phyloP scores from a whole-genome alignment of 2,113 vertebrate genomes.

The Spilogale gracilis region DNA sequence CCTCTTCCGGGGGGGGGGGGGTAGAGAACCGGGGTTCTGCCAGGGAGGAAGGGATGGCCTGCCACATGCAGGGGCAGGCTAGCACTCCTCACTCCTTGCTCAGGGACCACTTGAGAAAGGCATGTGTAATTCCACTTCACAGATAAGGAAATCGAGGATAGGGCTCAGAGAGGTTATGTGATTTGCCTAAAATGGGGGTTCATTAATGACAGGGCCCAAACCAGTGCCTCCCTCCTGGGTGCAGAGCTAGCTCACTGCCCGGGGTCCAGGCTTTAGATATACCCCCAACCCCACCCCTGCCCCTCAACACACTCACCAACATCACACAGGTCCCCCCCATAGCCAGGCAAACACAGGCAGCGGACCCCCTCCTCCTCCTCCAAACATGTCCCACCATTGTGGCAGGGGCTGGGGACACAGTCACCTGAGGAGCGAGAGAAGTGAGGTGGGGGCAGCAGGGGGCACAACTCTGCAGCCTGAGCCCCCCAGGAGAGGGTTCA shows the following conservation, averaged over 20 bases:
- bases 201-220: background rate
- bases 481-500: background rate
- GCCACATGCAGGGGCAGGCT: background rate
- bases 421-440: constrained; percentile 88
- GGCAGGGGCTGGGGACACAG: constrained; percentile 93
- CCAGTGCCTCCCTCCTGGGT: background rate
- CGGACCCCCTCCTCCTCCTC: constrained; percentile 85
- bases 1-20: no score
- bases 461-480: background rate
- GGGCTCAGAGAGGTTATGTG: background rate
- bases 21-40: no score
- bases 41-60: background rate
- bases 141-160: background rate
- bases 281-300: background rate
- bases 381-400: constrained; percentile 95
- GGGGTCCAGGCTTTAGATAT: background rate
- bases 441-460: background rate
- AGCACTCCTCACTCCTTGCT: background rate
- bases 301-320: constrained; percentile 87
- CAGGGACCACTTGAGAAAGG: background rate
- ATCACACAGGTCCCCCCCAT: constrained; percentile 93
- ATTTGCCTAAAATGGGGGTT: background rate
- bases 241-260: background rate
- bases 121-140: background rate
- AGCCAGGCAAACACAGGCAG: constrained; percentile 95